phyloP scores from a whole-genome alignment of 2,113 vertebrate species.

The Rhinoderma darwinii region DNA sequence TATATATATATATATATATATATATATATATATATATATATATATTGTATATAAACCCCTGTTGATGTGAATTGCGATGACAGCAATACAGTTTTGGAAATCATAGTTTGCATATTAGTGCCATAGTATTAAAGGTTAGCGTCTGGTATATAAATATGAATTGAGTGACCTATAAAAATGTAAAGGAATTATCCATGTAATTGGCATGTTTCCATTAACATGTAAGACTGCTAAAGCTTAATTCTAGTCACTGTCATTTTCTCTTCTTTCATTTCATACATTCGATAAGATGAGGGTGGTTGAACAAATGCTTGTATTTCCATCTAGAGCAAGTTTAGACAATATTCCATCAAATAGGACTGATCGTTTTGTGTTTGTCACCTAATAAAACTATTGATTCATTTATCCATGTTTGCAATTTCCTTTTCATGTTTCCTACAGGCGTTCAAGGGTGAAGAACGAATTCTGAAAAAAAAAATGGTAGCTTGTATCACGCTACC shows the following conservation, averaged over 20 bases:
- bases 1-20: not conserved
- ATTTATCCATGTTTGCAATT: constrained; percentile 22
- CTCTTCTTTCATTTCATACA: not conserved
- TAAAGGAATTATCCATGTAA: constrained; percentile 11
- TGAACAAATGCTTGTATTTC: not conserved
- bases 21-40: not conserved
- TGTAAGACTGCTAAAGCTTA: not conserved
- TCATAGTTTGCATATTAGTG: not conserved
- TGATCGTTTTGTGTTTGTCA: not conserved
- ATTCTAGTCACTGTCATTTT: not conserved
- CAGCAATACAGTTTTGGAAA: not conserved
- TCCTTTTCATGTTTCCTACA: not conserved
- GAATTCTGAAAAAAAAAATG: not conserved
- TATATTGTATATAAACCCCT: not conserved
- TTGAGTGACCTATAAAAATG: not conserved
- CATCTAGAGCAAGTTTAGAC: not conserved
- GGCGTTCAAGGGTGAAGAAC: not conserved
- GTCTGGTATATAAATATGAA: not conserved
- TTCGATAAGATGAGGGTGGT: not conserved
- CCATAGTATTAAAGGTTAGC: not conserved
- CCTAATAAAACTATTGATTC: constrained; percentile 45
- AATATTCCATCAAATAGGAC: not conserved
- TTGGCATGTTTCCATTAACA: constrained; percentile 22
- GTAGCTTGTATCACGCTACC: not conserved
- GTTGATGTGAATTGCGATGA: not conserved